A percentile compares a stretch with the other conserved stretches of the same genome.
Evolutionary conservation across 2,797 vertebrate species (phyloP).

Genomic region (Hydrophis major): DNA sequence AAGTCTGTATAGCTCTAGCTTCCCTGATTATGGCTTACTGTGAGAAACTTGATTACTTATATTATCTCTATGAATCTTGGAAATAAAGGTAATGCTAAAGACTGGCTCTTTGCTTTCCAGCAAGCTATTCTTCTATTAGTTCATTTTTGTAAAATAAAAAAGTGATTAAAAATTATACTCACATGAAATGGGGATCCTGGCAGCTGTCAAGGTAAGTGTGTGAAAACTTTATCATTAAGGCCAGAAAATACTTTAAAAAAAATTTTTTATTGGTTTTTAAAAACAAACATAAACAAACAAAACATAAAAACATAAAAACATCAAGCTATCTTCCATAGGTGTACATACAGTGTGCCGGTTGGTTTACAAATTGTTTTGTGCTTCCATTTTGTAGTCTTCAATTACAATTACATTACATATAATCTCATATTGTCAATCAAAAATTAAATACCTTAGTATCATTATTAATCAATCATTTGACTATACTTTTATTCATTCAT

Average conservation of each 20-base stretch:
- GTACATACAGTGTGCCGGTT: no score
- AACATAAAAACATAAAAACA: no score
- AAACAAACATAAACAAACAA: no score
- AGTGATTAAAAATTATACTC: not conserved
- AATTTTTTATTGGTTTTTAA: no score
- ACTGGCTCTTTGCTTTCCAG: not conserved
- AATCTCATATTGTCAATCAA: no score
- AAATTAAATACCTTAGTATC: no score
- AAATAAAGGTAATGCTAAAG: not conserved
- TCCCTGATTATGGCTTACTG: not conserved
- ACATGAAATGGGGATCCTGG: not conserved
- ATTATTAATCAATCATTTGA: no score
- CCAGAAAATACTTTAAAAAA: not conserved
- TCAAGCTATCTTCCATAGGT: no score
- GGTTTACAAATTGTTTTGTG: no score
- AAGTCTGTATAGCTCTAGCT: not conserved
- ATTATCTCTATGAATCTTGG: not conserved
- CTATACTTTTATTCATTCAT: no score
- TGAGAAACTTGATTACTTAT: not conserved
- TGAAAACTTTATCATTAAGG: not conserved
- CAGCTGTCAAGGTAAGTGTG: not conserved
- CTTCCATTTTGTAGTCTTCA: no score
- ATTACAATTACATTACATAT: no score
- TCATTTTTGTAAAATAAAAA: not conserved
- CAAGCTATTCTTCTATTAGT: not conserved